A percentile compares a stretch with the other conserved stretches of the same genome.
phyloP scores from a whole-genome alignment of 2,888 invertebrate species.

The Lithosia quadra region DNA sequence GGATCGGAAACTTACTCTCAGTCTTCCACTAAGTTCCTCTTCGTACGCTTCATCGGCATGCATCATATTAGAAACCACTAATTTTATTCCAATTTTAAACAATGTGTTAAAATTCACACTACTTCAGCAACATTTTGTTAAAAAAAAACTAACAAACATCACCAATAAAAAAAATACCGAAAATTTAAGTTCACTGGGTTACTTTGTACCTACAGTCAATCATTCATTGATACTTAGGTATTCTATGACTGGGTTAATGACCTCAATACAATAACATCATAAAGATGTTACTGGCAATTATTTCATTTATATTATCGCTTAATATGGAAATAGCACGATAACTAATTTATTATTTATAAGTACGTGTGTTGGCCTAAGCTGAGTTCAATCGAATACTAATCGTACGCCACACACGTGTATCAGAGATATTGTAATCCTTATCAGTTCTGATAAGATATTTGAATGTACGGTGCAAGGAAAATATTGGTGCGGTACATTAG shows the following conservation, averaged over 20 bases:
- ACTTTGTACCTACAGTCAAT: neutral
- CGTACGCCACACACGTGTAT: conserved; percentile 26
- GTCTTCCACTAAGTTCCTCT: conserved; percentile 66
- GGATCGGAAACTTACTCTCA: conserved; percentile 63
- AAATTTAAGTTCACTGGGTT: neutral
- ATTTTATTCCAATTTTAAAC: neutral
- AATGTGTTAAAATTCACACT: conserved; percentile 6
- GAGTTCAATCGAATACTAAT: conserved; percentile 44
- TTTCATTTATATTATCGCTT: conserved; percentile 28
- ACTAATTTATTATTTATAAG: neutral
- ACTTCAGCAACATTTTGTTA: conserved; percentile 11
- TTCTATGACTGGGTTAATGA: conserved; percentile 25
- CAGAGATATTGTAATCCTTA: conserved; percentile 43
- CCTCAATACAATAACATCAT: conserved; percentile 32
- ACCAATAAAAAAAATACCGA: neutral
- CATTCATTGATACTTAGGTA: neutral
- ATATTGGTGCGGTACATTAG: neutral
- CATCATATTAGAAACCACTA: conserved; percentile 50
- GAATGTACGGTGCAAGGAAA: conserved; percentile 27
- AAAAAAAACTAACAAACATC: conserved; percentile 20
- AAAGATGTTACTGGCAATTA: conserved; percentile 39
- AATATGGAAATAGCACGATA: conserved; percentile 28
- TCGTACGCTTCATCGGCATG: conserved; percentile 74
- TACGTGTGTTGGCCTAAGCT: conserved; percentile 1
- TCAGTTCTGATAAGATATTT: conserved; percentile 47